phyloP scores from a whole-genome alignment of 1,140 invertebrate genomes.

The Copidosoma floridanum region DNA sequence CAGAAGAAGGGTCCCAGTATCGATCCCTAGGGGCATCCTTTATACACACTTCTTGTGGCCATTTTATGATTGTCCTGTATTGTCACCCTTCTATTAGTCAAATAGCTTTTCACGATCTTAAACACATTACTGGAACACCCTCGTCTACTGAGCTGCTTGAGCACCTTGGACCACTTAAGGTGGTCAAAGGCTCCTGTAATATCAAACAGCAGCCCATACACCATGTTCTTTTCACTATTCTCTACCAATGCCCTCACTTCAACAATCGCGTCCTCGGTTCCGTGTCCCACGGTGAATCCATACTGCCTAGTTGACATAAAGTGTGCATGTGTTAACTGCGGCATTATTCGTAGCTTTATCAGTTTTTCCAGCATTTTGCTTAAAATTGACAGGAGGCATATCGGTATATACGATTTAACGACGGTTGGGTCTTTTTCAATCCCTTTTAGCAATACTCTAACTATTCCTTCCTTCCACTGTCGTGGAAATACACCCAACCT shows the following conservation, averaged over 20 bases:
- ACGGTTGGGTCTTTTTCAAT: conserved; percentile 21
- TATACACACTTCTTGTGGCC: conserved; percentile 1
- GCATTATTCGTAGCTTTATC: conserved; percentile 14
- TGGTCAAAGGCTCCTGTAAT: conserved; percentile 9
- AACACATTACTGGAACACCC: neutral
- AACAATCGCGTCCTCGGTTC: conserved; percentile 17
- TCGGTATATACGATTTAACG: conserved; percentile 33
- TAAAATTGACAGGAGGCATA: conserved; percentile 32
- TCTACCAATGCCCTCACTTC: neutral
- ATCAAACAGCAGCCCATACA: conserved; percentile 1
- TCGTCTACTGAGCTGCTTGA: neutral
- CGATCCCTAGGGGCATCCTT: conserved; percentile 34
- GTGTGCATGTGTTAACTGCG: neutral
- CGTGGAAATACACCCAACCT: conserved; percentile 16
- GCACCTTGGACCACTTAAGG: neutral
- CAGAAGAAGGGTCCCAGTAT: conserved; percentile 30
- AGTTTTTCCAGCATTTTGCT: conserved; percentile 36
- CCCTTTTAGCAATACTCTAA: conserved; percentile 28
- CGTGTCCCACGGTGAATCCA: conserved; percentile 1
- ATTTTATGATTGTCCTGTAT: neutral
- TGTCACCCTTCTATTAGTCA: neutral
- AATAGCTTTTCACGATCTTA: neutral
- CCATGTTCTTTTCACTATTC: neutral
- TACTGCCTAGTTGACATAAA: neutral
- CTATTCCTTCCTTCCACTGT: conserved; percentile 26